phyloP scores from a whole-genome alignment of 2,888 invertebrate species.

The Chloroclystis v-ata region DNA sequence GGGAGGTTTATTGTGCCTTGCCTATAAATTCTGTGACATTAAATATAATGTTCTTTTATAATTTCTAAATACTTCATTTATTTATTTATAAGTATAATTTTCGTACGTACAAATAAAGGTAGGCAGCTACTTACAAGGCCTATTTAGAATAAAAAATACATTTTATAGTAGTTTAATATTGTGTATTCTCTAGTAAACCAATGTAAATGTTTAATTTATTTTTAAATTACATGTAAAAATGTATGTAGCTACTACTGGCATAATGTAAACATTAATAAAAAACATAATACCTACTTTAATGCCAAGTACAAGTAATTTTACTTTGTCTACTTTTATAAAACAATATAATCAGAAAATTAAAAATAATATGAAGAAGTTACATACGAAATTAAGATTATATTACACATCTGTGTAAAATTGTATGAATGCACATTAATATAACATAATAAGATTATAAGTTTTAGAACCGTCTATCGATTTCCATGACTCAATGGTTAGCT shows the following conservation, averaged over 20 bases:
- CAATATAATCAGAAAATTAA: no score
- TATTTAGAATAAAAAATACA: no score
- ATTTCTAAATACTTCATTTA: constrained; percentile 30
- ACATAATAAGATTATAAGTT: constrained; percentile 7
- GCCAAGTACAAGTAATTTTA: no score
- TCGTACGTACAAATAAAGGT: constrained; percentile 27
- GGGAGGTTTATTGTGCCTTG: constrained; percentile 39
- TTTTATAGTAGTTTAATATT: no score
- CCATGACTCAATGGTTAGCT: constrained; percentile 12
- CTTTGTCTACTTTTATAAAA: no score
- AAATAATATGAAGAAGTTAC: no score
- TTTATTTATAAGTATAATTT: constrained; percentile 29
- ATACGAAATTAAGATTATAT: no score
- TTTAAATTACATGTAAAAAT: no score
- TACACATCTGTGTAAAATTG: no score
- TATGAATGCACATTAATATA: neutral
- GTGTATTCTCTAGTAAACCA: constrained; percentile 10
- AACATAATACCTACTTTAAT: neutral
- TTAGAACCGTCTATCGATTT: neutral
- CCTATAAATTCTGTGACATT: constrained; percentile 51
- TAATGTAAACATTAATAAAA: neutral
- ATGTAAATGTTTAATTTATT: constrained; percentile 14
- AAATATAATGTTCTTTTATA: constrained; percentile 24
- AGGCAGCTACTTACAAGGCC: neutral
- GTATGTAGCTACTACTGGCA: neutral